A percentile compares a stretch with the other conserved stretches of the same genome.
phyloP scores from a whole-genome alignment of 2,113 vertebrate species.

The Azemiops feae region DNA sequence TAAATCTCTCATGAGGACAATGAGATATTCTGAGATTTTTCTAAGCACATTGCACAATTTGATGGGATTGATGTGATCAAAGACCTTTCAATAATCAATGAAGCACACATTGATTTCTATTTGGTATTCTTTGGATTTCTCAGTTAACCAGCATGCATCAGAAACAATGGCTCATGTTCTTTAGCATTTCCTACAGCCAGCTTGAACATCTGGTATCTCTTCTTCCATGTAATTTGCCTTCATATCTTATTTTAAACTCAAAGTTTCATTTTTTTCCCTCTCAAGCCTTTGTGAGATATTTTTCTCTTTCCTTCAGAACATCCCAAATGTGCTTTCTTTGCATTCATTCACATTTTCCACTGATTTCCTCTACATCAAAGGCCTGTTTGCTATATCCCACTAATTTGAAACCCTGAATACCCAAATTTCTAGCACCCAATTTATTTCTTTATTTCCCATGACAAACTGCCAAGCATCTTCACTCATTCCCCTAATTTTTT shows the following conservation, averaged over 20 bases:
- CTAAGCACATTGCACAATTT: neutral
- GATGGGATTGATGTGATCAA: neutral
- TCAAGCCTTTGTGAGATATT: neutral
- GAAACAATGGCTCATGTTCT: neutral
- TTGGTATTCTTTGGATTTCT: neutral
- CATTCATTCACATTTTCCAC: neutral
- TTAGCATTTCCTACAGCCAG: neutral
- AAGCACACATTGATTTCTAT: neutral
- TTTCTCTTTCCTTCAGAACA: neutral
- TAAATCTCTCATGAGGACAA: neutral
- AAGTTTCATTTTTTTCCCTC: neutral
- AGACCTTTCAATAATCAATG: neutral
- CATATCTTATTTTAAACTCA: neutral
- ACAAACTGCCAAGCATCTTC: neutral
- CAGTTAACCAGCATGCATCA: neutral
- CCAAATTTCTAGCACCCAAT: neutral
- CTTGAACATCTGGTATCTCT: neutral
- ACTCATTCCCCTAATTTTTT: neutral
- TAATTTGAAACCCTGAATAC: neutral
- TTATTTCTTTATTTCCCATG: neutral
- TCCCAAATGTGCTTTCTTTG: neutral
- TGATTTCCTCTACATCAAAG: neutral
- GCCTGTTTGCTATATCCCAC: neutral
- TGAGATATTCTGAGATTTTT: neutral
- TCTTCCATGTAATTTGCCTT: neutral